Base-by-base conservation (phyloP, 2,113 vertebrate genomes). In the Galeopterus variegatus region DNA sequence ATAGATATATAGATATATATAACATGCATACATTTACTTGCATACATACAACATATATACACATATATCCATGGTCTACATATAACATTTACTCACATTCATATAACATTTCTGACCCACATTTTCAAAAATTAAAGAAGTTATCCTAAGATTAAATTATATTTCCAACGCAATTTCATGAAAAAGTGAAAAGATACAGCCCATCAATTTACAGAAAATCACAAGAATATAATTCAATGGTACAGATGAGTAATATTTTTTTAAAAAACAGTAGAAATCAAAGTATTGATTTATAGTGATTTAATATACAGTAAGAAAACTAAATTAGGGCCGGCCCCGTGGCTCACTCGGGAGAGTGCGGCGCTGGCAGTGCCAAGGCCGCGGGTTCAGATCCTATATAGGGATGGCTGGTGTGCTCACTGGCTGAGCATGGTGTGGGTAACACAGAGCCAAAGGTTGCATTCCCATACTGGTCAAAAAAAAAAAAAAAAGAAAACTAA, bases 71-170 rank as follows among this genome's bases (percentile, higher is more conserved):
- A 88, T 17, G 12, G 3, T 24, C 4, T 65, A 67, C 6, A 72
- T 31, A 15, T 18, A 65, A 84, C 12, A 50, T 36, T 50, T 45
- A 88, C 26, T 36, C 69, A 77, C 28, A 58, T 4, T 31, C 23
- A 48, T 26, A 6, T 15, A 80, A 79, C 19, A 70, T 21, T 65
- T 86, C 48, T 54, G 81, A 62, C 7, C 21, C 64, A 81, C 8
- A 54, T 65, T 95, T 62, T 62, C 69, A 91, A 94, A 96, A 65
- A 65, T 18, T 70, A 19, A 76, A 86, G 3, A 26, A 73, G 58
- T 80, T 58, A 79, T 58, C 31, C 67, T 75, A 41, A 41, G 28
- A 62, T 45, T 60, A 65, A 65, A 58, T 12, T 75, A 3, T 76
- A 84, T 81, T 90, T 84, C 62, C 62, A 86, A 24, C 13, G 17